Conservation (phyloP, 2,113 vertebrate genomes). For the Tupaia tana region DNA sequence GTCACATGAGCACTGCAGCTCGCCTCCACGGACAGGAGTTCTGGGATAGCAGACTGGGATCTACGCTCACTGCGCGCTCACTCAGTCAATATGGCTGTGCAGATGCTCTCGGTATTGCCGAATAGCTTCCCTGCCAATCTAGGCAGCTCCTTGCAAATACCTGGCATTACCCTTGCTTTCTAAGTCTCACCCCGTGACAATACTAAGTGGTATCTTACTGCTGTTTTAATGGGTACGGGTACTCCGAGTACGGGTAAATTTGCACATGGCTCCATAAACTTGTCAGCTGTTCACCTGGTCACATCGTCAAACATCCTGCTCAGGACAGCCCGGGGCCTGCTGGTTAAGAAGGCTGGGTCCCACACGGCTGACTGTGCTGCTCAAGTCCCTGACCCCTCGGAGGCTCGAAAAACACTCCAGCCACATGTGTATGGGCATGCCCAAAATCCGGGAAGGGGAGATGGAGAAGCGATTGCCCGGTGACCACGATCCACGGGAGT, state of each 20-base stretch:
- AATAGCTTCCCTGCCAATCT: neutral
- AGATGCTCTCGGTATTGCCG: neutral
- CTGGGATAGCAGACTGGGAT: neutral
- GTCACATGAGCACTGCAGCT: fast-evolving
- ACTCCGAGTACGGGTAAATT: neutral
- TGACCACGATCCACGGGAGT: too few relatives aligned
- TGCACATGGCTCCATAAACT: fast-evolving
- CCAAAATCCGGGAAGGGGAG: too few relatives aligned
- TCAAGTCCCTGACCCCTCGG: too few relatives aligned
- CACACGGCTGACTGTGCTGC: too few relatives aligned
- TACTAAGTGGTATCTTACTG: fast-evolving
- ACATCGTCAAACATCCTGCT: neutral
- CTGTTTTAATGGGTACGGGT: neutral
- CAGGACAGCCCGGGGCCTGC: too few relatives aligned
- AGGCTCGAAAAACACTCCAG: too few relatives aligned
- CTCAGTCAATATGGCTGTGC: too few relatives aligned
- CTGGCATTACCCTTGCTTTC: neutral
- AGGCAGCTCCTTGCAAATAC: neutral
- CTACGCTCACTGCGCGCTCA: neutral
- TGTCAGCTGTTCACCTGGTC: neutral
- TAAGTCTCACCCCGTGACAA: neutral
- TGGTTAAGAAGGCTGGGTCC: too few relatives aligned
- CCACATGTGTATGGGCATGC: too few relatives aligned
- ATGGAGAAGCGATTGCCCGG: too few relatives aligned
- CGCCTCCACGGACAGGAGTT: too few relatives aligned